Evolutionary conservation across 2,113 vertebrate species (phyloP), one percentile per base, ranked within the genome.

Genomic region (Bufo gargarizans): DNA sequence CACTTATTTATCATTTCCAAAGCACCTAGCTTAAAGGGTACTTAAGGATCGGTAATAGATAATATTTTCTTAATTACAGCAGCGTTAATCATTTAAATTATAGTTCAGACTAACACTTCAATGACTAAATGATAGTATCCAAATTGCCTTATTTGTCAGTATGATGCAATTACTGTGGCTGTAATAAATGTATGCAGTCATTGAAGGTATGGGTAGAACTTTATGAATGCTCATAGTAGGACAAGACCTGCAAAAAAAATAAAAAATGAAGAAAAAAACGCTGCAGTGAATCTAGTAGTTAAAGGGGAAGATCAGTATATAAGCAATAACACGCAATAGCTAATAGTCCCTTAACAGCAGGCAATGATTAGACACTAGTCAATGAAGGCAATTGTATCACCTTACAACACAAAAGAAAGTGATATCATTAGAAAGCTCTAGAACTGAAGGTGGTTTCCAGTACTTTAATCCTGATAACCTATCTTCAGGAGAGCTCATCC

Each of bases 21-120:
- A 76, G 72, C 72, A 50, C 72, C 72, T 50, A 76, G 6, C 72
- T 49, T 20, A 76, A 19, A 50, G 17, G 72, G 72, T 76, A 50
- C 72, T 76, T 50, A 76, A 76, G 45, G 17, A 50, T 76, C 47
- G 4, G 72, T 76, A 76, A 76, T 76, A 50, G 45, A 76, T 76
- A 76, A 76, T 76, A 76, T 76, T 76, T 76, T 76, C 72, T 50
- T 76, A 76, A 76, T 76, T 76, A 80, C 55, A 80, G 53, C 22
- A 17, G 33, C 11, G 55, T 80, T 58, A 80, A 58, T 80, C 77
- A 80, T 58, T 43, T 22, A 80, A 59, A 80, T 80, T 6, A 80
- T 43, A 56, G 59, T 14, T 43, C 43, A 43, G 77, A 33, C 77
- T 80, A 53, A 80, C 77, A 59, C 55, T 56, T 80, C n/a, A 58